Base-by-base conservation (phyloP, 1,140 invertebrate genomes). In the Akabosia matsudoensis region DNA sequence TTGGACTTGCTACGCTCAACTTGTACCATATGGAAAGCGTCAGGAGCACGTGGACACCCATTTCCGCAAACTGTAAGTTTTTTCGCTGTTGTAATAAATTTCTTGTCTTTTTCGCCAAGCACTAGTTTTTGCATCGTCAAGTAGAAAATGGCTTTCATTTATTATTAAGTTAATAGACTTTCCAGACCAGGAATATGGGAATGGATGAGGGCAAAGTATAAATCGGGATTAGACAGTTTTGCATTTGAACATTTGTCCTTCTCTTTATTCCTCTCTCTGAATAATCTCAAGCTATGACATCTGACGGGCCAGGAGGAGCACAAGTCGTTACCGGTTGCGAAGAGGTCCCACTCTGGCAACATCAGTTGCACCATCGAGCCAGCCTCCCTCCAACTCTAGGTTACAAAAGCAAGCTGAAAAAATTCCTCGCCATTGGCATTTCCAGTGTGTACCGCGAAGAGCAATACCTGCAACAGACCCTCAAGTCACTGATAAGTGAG, bases 371-470 rank as follows among this genome's bases (percentile, higher is more conserved):
- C 31, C 26, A 73, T 70, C 70, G 54, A 64, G 51, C 33, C 30
- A 34, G 22, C 30, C 28, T 77, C 45, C 56, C 72, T 24, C 30
- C 30, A 61, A 70, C 33, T 33, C 52, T 31, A 51, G 64, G 34
- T 16, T 67, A 28, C 71, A 61, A 10, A 64, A 75, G 2, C 45
- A 71, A 26, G 13, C 24, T 51, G n/a, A 75, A 72, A 54, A 79
- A 78, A 45, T 74, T 76, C n/a, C 26, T 81, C 2, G 45, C 74
- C 16, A 78, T 81, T 26, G 80, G 80, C n/a, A 81, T 81, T n/a
- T 33, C 80, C 1, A 75, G 52, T 24, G 76, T 79, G 1, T 79
- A 75, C 67, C 34, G 80, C 67, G 70, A 78, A 33, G 78, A 81
- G 52, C 77, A 79, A 71, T 81, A 81, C 70, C 51, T 81, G 30